phyloP scores from a whole-genome alignment of 2,113 vertebrate genomes.

The Pteropus alecto region DNA sequence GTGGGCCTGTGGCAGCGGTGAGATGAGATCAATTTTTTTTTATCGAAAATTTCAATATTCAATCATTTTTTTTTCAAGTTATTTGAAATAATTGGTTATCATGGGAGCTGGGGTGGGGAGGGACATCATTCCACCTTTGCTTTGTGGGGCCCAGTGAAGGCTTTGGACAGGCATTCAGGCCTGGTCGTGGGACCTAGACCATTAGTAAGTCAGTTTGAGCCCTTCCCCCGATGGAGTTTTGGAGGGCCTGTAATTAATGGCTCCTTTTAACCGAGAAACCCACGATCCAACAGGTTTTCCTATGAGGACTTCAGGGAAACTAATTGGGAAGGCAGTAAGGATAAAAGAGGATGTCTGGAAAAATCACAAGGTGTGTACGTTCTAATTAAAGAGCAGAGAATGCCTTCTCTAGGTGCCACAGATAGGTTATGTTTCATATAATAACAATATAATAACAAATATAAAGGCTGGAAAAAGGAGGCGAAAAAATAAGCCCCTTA shows the following conservation, averaged over 20 bases:
- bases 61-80: neutral
- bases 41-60: neutral
- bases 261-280: neutral
- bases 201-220: neutral
- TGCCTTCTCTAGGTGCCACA: slow-evolving; percentile 59
- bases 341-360: slow-evolving; percentile 72
- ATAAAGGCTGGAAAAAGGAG: slow-evolving; percentile 74
- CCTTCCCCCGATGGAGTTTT: neutral
- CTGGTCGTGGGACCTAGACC: neutral
- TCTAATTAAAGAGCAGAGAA: slow-evolving; percentile 62
- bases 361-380: slow-evolving; percentile 58
- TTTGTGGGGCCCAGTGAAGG: neutral
- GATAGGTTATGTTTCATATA: slow-evolving; percentile 66
- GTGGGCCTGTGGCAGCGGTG: neutral
- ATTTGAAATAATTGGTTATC: neutral
- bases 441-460: slow-evolving; percentile 76
- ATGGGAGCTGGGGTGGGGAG: neutral
- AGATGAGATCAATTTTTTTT: neutral
- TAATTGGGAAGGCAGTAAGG: slow-evolving; percentile 23
- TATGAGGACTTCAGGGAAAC: slow-evolving; percentile 45
- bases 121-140: neutral
- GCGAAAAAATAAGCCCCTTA: slow-evolving; percentile 62
- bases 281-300: neutral
- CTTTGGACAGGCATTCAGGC: neutral
- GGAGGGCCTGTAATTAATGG: neutral